A percentile compares a stretch with the other conserved stretches of the same genome.
These are phyloP conservation scores for Picathartes gymnocephalus DNA, from an alignment of 2,113 vertebrate genomes.

Conservation along the genomic window DNA sequence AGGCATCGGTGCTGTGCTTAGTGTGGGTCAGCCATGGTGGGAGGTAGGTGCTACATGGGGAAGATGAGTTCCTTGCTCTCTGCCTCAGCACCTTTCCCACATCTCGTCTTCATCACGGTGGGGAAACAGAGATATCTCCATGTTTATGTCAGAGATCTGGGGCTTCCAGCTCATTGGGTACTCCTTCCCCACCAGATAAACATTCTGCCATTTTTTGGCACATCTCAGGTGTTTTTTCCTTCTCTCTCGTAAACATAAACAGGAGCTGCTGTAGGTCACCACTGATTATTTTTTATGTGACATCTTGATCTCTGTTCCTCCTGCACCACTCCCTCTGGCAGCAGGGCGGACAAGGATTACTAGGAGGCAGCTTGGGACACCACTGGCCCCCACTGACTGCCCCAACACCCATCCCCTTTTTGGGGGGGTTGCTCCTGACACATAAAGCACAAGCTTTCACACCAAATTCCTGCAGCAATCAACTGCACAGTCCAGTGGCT, in stretches of 20 bases:
- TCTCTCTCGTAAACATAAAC: not conserved
- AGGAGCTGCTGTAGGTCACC: not conserved
- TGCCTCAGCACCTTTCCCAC: not conserved
- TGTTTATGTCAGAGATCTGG: not conserved
- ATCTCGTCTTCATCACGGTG: fast-evolving
- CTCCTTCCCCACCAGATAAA: not conserved
- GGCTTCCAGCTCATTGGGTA: not conserved
- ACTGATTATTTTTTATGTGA: not conserved
- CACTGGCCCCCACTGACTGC: not conserved
- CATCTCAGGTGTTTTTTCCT: not conserved
- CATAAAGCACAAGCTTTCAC: not conserved
- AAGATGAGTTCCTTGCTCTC: not conserved
- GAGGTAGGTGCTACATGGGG: not conserved
- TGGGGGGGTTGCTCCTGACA: not conserved
- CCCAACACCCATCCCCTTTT: not conserved
- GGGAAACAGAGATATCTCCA: fast-evolving
- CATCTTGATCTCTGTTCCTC: not conserved
- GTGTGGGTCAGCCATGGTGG: fast-evolving
- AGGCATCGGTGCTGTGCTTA: not conserved
- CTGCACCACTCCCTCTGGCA: not conserved
- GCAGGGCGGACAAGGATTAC: not conserved
- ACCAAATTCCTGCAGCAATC: not conserved
- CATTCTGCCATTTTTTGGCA: not conserved
- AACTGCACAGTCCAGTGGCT: not conserved
- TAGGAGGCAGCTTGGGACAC: not conserved